phyloP scores from a whole-genome alignment of 2,888 invertebrate genomes.

The Ophonus ardosiacus region DNA sequence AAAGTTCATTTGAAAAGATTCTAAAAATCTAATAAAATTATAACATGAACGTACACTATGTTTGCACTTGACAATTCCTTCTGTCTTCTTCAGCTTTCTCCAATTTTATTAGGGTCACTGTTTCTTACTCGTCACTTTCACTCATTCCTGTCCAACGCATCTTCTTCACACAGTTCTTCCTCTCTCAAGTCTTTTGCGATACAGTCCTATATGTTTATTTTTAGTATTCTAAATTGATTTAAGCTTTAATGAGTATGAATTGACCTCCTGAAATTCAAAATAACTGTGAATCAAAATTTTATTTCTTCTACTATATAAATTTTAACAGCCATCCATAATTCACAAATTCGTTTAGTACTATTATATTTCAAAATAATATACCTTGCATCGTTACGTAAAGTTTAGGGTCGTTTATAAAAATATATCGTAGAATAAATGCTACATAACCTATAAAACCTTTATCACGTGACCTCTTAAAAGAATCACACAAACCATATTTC shows the following conservation, averaged over 20 bases:
- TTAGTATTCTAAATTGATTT: too few relatives aligned
- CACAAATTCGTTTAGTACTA: conserved; percentile 30
- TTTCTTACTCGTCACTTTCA: too few relatives aligned
- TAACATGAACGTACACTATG: too few relatives aligned
- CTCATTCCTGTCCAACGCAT: too few relatives aligned
- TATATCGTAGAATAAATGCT: conserved; percentile 37
- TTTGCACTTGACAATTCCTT: too few relatives aligned
- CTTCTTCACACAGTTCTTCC: too few relatives aligned
- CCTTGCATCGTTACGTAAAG: conserved; percentile 34
- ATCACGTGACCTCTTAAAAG: conserved; percentile 44
- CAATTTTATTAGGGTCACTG: too few relatives aligned
- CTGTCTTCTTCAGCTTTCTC: too few relatives aligned
- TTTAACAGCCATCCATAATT: conserved; percentile 3
- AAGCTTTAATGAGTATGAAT: not conserved
- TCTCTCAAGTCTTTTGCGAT: too few relatives aligned
- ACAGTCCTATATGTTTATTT: too few relatives aligned
- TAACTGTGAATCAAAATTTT: not conserved
- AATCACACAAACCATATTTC: conserved; percentile 44
- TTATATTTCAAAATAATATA: conserved; percentile 42
- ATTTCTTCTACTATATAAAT: conserved; percentile 24
- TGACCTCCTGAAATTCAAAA: not conserved
- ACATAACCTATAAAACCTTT: conserved; percentile 38
- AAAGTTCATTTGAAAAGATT: too few relatives aligned
- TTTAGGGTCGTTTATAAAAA: conserved; percentile 41
- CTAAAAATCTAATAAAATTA: too few relatives aligned